Percentiles rank a stretch among this genome's conserved stretches.
phyloP scores from a whole-genome alignment of 2,113 vertebrate species.

The Falco punctatus region DNA sequence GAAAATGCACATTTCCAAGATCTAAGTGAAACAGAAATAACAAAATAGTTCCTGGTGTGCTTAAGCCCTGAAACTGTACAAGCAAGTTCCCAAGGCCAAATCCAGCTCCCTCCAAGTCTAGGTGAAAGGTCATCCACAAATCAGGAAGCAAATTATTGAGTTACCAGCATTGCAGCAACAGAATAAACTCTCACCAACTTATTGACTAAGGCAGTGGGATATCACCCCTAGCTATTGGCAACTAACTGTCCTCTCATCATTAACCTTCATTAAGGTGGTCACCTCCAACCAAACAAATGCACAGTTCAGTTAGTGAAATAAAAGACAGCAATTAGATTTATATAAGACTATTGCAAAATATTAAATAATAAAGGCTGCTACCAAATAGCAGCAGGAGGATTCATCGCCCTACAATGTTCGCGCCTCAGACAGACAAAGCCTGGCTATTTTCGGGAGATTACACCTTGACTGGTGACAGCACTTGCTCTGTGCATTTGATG shows the following conservation, averaged over 20 bases:
- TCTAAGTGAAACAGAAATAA: not conserved
- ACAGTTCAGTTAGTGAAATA: not conserved
- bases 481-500: not conserved
- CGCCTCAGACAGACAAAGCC: not conserved
- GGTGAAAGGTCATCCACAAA: not conserved
- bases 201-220: not conserved
- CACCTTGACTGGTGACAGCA: not conserved
- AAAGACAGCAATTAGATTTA: not conserved
- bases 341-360: not conserved
- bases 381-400: not conserved
- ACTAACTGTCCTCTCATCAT: not conserved
- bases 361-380: not conserved
- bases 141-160: not conserved
- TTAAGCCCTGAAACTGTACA: not conserved
- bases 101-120: not conserved
- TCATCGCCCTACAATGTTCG: not conserved
- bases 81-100: not conserved
- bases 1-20: not conserved
- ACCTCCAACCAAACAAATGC: not conserved
- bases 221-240: not conserved
- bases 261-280: not conserved
- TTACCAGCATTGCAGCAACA: not conserved
- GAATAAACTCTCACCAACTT: not conserved
- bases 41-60: not conserved
- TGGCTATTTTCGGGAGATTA: rapidly evolving